These are phyloP conservation scores for Falco peregrinus DNA, from an alignment of 2,797 vertebrate species.

Conservation along the genomic window DNA sequence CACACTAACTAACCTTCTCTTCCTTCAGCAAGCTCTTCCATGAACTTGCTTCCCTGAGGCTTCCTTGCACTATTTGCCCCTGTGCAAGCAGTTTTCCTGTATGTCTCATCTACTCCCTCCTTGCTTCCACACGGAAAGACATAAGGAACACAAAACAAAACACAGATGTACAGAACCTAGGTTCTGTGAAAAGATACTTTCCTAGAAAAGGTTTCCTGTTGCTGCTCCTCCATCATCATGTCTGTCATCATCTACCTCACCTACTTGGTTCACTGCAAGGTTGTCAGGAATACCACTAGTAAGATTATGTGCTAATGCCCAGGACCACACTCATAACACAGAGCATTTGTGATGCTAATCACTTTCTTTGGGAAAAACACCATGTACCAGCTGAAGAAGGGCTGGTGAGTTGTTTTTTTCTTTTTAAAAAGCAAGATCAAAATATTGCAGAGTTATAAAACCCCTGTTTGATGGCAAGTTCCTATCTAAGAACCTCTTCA, in stretches of 20 bases:
- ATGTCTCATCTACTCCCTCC: background rate
- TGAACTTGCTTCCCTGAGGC: background rate
- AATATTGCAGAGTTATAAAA: background rate
- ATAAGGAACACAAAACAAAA: background rate
- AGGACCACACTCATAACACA: background rate
- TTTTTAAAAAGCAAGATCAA: background rate
- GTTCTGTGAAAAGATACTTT: background rate
- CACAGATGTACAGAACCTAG: background rate
- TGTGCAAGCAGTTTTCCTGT: background rate
- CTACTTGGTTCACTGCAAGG: background rate
- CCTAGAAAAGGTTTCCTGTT: background rate
- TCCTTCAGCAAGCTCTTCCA: background rate
- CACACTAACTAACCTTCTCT: background rate
- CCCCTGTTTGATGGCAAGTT: background rate
- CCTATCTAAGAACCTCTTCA: background rate
- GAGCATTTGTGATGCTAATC: background rate
- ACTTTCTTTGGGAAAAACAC: background rate
- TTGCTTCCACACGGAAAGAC: background rate
- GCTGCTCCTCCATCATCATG: background rate
- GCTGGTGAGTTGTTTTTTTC: background rate
- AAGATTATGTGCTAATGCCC: constrained; percentile 22
- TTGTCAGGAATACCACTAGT: background rate
- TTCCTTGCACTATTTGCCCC: background rate
- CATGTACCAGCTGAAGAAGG: background rate
- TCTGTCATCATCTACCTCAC: background rate